Evolutionary conservation across 2,797 vertebrate genomes (phyloP).

Genomic region (Forpus xanthops): DNA sequence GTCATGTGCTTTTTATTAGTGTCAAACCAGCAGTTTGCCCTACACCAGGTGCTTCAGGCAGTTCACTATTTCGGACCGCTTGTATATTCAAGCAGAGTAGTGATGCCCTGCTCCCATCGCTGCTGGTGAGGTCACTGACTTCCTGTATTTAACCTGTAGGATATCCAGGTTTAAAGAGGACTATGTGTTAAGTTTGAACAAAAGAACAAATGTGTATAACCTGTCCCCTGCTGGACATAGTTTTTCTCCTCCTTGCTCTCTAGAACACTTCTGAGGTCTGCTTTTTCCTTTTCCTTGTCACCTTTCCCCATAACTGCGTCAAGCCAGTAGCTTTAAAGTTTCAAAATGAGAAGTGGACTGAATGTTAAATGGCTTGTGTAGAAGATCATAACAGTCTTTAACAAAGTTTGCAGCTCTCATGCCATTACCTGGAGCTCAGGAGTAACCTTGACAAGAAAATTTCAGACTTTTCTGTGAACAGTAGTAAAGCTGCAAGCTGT

Average conservation of each 20-base stretch:
- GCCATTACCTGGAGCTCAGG: background rate
- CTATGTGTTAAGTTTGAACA: background rate
- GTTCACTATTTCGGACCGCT: background rate
- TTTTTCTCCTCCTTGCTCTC: background rate
- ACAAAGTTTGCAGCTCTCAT: background rate
- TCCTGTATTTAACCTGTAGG: background rate
- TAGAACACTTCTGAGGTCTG: background rate
- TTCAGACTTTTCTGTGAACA: background rate
- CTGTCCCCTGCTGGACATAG: background rate
- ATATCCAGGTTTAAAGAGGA: background rate
- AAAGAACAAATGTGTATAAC: background rate
- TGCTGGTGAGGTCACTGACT: background rate
- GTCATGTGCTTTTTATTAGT: background rate
- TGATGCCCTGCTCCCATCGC: background rate
- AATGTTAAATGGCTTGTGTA: background rate
- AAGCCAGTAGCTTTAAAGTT: background rate
- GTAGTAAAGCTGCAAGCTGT: constrained; percentile 13
- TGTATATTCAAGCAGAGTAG: background rate
- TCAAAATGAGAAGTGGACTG: background rate
- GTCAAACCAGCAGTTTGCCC: background rate
- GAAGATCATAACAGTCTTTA: background rate
- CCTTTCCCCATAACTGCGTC: background rate
- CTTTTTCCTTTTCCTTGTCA: background rate
- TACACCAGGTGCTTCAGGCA: background rate
- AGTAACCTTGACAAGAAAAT: constrained; percentile 17